phyloP scores from a whole-genome alignment of 53 echinoderm and acorn worm species.

The Echinarachnius parma region DNA sequence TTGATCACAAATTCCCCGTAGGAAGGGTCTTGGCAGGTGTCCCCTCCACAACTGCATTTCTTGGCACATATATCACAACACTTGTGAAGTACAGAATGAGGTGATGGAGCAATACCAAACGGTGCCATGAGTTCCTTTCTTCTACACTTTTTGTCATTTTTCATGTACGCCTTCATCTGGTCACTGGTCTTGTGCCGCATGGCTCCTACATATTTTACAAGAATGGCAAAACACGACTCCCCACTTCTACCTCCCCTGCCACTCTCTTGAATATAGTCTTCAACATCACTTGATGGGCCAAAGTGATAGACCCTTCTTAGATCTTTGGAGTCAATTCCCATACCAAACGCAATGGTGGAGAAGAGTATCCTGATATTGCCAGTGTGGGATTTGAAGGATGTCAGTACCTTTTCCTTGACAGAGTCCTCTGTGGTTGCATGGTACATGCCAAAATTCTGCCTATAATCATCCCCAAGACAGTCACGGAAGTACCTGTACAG shows the following conservation, averaged over 20 bases:
- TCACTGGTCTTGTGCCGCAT: conserved; percentile 4
- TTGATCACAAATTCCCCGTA: not conserved
- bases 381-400: conserved; percentile 6
- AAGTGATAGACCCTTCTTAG: conserved; percentile 41
- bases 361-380: conserved; percentile 27
- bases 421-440: conserved; percentile 19
- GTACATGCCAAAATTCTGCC: conserved; percentile 10
- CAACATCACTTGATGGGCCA: conserved; percentile 37
- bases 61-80: conserved; percentile 17
- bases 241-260: conserved; percentile 41
- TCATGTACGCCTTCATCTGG: not conserved
- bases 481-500: not conserved
- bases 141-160: conserved; percentile 1
- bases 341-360: conserved; percentile 55
- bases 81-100: not conserved
- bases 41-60: not conserved
- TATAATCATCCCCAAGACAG: not conserved
- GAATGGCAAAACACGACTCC: conserved; percentile 33
- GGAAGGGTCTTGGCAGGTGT: not conserved
- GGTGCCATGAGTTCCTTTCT: conserved; percentile 5
- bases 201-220: conserved; percentile 27
- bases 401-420: conserved; percentile 15
- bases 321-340: conserved; percentile 45
- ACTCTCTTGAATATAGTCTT: conserved; percentile 41
- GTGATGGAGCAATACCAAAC: conserved; percentile 3